Evolutionary conservation across 2,113 vertebrate genomes (phyloP), one percentile per base, ranked within the genome.

Genomic region (Podilymbus podiceps): DNA sequence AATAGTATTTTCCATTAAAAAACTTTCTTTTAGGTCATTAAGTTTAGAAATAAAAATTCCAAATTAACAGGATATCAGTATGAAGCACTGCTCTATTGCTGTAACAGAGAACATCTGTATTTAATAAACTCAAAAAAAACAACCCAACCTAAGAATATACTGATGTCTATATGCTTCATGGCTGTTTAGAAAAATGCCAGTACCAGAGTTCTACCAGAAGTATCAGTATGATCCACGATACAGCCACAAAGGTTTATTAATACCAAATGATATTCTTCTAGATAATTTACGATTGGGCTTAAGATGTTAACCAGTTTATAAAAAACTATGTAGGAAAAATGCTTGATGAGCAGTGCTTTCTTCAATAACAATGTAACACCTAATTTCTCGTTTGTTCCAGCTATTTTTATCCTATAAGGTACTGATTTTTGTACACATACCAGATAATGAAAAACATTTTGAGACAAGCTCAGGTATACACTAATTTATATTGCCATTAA

Each of bases 391-490:
- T 62, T 93, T 67, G 47, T 72, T 74, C 66, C 53, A 89, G 0
- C 38, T 96, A 81, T 91, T 97, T 95, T 95, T 93, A 93, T 69
- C 73, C n/a, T 35, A 33, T 20, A 56, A 86, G 66, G 73, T 56
- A 94, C 62, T 92, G 76, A 87, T 85, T 94, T 90, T 89, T 72
- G 85, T 85, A 64, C 50, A 85, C n/a, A 35, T n/a, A 93, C 28
- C 69, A 91, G 31, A 85, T 95, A 90, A 96, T 84, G 91, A 91
- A 95, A 52, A 92, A 20, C 74, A 85, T n/a, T 77, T 27, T 63
- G 80, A 85, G 88, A 55, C 52, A 89, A 74, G 73, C 55, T 91
- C 53, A 75, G 59, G 68, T 62, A 72, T 11, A 55, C 71, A 31
- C 33, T 75, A 89, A 92, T 86, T 88, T 30, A 53, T 16, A 49